These are phyloP conservation scores for Pipa parva DNA, from an alignment of 2,113 vertebrate genomes.

Conservation along the genomic window DNA sequence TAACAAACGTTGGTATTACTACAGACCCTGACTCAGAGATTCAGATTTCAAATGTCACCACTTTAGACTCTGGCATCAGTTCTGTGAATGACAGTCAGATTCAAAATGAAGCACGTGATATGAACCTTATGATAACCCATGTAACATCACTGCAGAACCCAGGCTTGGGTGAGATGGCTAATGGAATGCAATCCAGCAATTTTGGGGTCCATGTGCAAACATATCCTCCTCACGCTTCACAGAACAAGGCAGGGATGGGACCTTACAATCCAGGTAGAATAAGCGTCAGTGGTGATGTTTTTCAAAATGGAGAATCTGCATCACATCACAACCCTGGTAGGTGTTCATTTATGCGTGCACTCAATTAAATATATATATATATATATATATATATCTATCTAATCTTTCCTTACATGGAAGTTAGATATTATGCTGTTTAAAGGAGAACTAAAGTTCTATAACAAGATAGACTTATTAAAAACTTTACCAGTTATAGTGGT, in stretches of 20 bases:
- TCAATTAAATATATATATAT: too few species aligned
- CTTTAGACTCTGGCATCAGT: constrained; percentile 74
- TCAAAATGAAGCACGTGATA: constrained; percentile 73
- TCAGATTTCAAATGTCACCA: constrained; percentile 93
- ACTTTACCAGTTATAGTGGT: too few species aligned
- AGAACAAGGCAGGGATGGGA: constrained; percentile 74
- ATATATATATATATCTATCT: too few species aligned
- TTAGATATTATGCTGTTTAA: too few species aligned
- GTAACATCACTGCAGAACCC: constrained; percentile 90
- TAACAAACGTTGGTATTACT: constrained; percentile 76
- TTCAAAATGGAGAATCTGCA: constrained; percentile 90
- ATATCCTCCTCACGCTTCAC: constrained; percentile 74
- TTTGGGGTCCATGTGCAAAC: constrained; percentile 85
- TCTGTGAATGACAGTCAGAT: constrained; percentile 64
- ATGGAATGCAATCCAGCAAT: constrained; percentile 85
- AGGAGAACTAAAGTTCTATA: too few species aligned
- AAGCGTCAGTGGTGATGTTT: constrained; percentile 75
- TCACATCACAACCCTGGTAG: constrained; percentile 87
- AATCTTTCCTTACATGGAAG: too few species aligned
- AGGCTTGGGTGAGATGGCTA: constrained; percentile 72
- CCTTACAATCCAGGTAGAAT: constrained; percentile 94
- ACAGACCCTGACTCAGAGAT: constrained; percentile 96
- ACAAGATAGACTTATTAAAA: too few species aligned
- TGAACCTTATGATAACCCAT: constrained; percentile 94
- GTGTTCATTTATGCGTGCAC: not conserved